Evolutionary conservation across 2,888 invertebrate genomes (phyloP), one percentile per base, ranked within the genome.

Genomic region (Andrena camellia): DNA sequence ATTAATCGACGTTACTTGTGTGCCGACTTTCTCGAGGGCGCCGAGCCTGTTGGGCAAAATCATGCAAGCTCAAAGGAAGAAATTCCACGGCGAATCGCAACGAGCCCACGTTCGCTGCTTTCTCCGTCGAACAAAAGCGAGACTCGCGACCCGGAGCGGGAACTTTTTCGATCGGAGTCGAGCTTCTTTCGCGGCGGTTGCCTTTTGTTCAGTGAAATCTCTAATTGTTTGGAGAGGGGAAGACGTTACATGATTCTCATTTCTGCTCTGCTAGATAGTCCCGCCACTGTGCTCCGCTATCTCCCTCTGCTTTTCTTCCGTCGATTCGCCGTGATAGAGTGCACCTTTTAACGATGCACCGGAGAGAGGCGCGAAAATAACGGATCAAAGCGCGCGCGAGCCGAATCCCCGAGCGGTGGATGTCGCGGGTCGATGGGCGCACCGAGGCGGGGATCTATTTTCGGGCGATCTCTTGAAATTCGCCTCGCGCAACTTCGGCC

Each of bases 381-480:
- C 23, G 69, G 72, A 83, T 77, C 72, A 81, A 83, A 83, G 78
- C 82, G 26, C 20, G 52, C 52, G 50, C 17, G 20, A 29, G 20
- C 63, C 64, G 60, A 64, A 64, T 31, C 52, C 33, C 31, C 33
- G 33, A 7, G 52, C 33, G 26, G 17, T 48, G 57, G 54, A 70
- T 67, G 54, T 54, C 66, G 59, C 59, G 76, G 66, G 50, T 59
- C 68, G 76, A 20, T 50, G 67, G 10, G 33, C 48, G 31, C 35
- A 66, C 35, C 29, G 62, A 50, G 29, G n/a, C 48, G 63, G 63
- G 60, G 26, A 66, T 86, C 77, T 86, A 86, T 86, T 86, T 86
- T 63, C 52, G 77, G 67, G 60, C 75, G 75, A 78, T 72, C 74
- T 79, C 81, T 78, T 67, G 83, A 86, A 80, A 86, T 86, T 79